A percentile compares a stretch with the other conserved stretches of the same genome.
Conservation (phyloP, 1,140 invertebrate species). For the Yoshiicerus persimilis region DNA sequence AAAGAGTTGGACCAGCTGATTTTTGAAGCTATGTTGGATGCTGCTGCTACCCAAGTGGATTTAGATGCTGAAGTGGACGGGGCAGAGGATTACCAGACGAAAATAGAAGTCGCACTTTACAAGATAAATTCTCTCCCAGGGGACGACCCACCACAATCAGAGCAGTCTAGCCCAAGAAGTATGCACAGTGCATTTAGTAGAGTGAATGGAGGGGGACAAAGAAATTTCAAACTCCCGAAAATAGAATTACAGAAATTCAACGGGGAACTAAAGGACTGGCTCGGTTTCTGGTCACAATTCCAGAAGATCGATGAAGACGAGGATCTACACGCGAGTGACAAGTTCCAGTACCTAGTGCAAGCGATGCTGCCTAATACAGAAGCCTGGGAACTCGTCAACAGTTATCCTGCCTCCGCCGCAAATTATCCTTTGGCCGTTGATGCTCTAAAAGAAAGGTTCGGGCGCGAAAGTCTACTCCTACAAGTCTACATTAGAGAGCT, state of each 20-base stretch:
- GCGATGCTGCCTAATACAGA: too few relatives aligned
- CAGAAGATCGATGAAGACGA: too few relatives aligned
- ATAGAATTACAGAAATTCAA: slow-evolving; percentile 52
- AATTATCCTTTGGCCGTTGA: slow-evolving; percentile 38
- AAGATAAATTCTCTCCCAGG: background rate
- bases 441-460: slow-evolving; percentile 20
- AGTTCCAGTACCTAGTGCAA: too few relatives aligned
- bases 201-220: background rate
- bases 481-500: slow-evolving; percentile 30
- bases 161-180: background rate
- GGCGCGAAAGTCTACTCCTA: background rate
- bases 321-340: too few relatives aligned
- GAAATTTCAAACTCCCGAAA: slow-evolving; percentile 48
- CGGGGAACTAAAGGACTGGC: slow-evolving; percentile 52
- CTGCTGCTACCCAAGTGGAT: background rate
- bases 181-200: background rate
- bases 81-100: background rate
- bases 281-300: too few relatives aligned
- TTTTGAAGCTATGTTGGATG: background rate
- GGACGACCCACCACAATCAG: background rate
- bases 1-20: background rate
- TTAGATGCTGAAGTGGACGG: background rate
- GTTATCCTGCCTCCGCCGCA: slow-evolving; percentile 1
- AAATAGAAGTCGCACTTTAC: background rate
- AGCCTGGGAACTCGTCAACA: slow-evolving; percentile 19